phyloP scores from a whole-genome alignment of 2,797 vertebrate genomes.

The Oreonectes daqikongensis region DNA sequence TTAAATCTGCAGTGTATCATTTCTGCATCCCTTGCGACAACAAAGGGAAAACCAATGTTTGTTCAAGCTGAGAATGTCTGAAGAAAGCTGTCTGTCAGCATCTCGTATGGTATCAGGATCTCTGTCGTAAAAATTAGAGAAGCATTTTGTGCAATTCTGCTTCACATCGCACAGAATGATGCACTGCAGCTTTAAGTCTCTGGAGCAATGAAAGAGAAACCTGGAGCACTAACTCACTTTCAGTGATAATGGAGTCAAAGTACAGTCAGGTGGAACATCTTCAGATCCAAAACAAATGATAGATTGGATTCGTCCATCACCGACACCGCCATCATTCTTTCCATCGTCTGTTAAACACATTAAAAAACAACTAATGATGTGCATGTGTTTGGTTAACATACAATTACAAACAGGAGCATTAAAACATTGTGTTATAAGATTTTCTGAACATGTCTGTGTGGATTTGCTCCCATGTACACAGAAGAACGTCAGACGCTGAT shows the following conservation, averaged over 20 bases:
- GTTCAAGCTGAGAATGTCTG: not conserved
- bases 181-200: not conserved
- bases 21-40: no score
- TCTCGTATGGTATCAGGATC: not conserved
- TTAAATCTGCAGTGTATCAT: not conserved
- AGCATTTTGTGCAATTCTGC: no score
- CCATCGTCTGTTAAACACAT: constrained; percentile 12
- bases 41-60: not conserved
- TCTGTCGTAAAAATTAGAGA: no score
- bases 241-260: no score
- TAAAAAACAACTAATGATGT: not conserved
- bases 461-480: not conserved
- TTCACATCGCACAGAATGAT: not conserved
- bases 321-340: not conserved
- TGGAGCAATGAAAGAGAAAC: not conserved
- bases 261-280: no score
- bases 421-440: no score
- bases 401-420: no score
- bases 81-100: not conserved
- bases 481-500: not conserved
- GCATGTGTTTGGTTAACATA: not conserved
- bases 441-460: not conserved
- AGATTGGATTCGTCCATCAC: constrained; percentile 1
- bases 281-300: not conserved
- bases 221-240: no score